A percentile compares a stretch with the other conserved stretches of the same genome.
phyloP scores from a whole-genome alignment of 2,113 vertebrate species.

The Tursiops truncatus region DNA sequence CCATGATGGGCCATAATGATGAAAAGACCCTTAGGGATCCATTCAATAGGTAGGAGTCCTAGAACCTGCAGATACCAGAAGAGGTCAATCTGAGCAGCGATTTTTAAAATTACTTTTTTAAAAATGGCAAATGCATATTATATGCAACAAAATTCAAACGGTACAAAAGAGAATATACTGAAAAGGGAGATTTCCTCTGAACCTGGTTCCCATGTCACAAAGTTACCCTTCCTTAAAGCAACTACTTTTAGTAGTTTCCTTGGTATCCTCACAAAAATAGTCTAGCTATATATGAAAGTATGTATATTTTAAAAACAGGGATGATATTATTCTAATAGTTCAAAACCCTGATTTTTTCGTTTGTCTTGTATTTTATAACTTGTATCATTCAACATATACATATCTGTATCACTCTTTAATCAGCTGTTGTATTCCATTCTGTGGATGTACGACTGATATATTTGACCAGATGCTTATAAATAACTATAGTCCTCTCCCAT shows the following conservation, averaged over 20 bases:
- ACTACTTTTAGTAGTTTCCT: background rate
- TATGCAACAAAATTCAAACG: background rate
- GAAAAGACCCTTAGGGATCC: background rate
- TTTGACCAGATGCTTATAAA: background rate
- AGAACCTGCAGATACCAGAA: background rate
- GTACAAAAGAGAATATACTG: background rate
- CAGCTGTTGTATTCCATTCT: background rate
- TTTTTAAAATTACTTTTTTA: background rate
- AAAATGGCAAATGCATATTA: background rate
- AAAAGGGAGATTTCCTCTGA: background rate
- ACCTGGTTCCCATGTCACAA: background rate
- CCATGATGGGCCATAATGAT: background rate
- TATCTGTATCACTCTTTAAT: background rate
- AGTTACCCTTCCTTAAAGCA: background rate
- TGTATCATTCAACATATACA: background rate
- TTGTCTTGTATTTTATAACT: background rate
- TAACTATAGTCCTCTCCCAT: background rate
- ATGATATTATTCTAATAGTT: background rate
- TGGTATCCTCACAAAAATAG: background rate
- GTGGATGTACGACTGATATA: background rate
- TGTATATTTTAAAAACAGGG: background rate
- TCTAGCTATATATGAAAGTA: background rate
- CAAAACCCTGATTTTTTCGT: background rate
- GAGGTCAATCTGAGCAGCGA: background rate
- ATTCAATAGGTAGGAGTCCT: background rate